Evolutionary conservation across 2,797 vertebrate genomes (phyloP), one percentile per base, ranked within the genome.

Genomic region (Melanogrammus aeglefinus): DNA sequence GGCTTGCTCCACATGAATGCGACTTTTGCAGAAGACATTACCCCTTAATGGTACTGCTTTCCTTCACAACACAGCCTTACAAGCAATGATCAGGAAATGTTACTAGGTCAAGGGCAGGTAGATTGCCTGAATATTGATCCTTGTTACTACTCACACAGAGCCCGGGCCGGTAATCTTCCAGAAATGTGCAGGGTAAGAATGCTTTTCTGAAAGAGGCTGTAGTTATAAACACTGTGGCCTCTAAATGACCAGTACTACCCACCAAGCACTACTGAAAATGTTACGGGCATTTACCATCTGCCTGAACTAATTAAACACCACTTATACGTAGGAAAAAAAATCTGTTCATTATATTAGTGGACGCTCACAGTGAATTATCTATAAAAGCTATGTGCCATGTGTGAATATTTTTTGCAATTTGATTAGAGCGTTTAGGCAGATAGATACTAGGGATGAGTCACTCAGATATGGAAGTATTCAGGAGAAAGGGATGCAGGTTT

Each of bases 361-460:
- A 3, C 13, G 74, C 63, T 29, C 41, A 79, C 74, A 29, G 21
- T 31, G 66, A 35, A 69, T 27, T 14, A 31, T 16, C 70, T 35
- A 72, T 18, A 31, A 72, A 72, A 72, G 27, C 29, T 72, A 72
- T 35, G 14, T 35, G 70, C 1, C 70, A 18, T 72, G 35, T 35
- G 33, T 29, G 47, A 63, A 31, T 39, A 66, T 76, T 33, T 72
- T 72, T 69, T 79, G 78, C 74, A 44, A 73, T 73, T 69, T 76
- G 69, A 83, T 75, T 57, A 80, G 75, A 57, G 74, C 41, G 21
- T 70, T 77, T 51, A 21, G 66, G 39, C 73, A 31, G 74, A 74
- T 66, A 80, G 74, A 74, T 66, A 80, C 21, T 41, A 47, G 27
- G 72, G 72, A 44, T 76, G 71, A 78, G 57, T 78, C 74, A 78